Conservation (phyloP, 2,797 vertebrate genomes). For the Brachyalestes nurse region DNA sequence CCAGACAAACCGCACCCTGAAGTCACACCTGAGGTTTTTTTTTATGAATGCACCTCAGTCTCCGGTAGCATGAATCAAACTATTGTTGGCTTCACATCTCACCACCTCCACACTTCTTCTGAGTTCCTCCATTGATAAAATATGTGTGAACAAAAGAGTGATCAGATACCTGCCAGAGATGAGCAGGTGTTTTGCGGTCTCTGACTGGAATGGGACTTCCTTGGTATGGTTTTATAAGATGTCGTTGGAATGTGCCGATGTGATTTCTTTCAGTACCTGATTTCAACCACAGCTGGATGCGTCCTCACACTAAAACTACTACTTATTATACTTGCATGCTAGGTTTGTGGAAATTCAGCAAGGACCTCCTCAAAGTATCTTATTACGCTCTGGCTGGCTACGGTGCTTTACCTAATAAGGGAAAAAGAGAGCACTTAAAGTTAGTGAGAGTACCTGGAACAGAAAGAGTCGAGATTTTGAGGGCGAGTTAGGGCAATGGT, state of each 20-base stretch:
- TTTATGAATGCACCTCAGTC: constrained; percentile 18
- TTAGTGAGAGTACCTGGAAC: neutral
- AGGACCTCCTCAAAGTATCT: neutral
- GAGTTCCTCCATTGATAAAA: constrained; percentile 26
- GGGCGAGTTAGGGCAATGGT: neutral
- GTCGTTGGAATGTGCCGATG: neutral
- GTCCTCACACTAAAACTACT: neutral
- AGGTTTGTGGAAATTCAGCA: neutral
- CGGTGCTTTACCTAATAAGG: constrained; percentile 62
- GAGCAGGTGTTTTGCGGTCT: constrained; percentile 35
- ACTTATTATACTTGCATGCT: neutral
- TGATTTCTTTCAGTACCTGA: neutral
- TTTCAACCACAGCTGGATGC: neutral
- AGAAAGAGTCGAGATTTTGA: neutral
- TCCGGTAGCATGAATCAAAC: constrained; percentile 22
- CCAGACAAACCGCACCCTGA: neutral
- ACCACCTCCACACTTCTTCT: neutral
- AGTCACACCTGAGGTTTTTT: constrained; percentile 5
- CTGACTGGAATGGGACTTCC: constrained; percentile 45
- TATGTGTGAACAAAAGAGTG: constrained; percentile 47
- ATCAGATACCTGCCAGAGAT: constrained; percentile 47
- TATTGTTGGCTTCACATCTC: constrained; percentile 7
- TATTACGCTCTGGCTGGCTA: constrained; percentile 25
- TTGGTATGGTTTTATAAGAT: constrained; percentile 10
- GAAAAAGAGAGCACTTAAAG: neutral